phyloP scores from a whole-genome alignment of 1,140 invertebrate species.

The Polyergus mexicanus region DNA sequence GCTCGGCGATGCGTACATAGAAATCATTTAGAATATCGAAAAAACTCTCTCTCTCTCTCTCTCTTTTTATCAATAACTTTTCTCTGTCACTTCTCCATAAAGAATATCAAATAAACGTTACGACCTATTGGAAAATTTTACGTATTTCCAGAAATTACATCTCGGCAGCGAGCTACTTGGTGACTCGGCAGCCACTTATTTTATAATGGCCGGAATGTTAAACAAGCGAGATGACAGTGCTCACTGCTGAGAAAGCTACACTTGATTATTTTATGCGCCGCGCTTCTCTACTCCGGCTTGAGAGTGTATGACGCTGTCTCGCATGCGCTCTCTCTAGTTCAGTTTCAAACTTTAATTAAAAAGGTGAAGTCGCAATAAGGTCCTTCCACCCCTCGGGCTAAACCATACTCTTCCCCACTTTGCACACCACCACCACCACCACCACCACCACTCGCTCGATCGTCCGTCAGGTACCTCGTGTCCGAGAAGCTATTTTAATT shows the following conservation, averaged over 20 bases:
- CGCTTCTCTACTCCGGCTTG: constrained; percentile 52
- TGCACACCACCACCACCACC: not conserved
- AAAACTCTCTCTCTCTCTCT: too few species aligned
- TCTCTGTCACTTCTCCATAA: not conserved
- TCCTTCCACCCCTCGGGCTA: constrained; percentile 49
- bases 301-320: constrained; percentile 60
- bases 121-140: not conserved
- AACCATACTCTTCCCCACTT: constrained; percentile 20
- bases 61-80: constrained; percentile 4
- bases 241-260: constrained; percentile 66
- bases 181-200: constrained; percentile 57
- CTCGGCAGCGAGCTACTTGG: constrained; percentile 27
- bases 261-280: constrained; percentile 75
- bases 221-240: constrained; percentile 71
- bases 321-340: constrained; percentile 69
- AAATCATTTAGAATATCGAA: not conserved
- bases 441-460: not conserved
- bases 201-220: constrained; percentile 72
- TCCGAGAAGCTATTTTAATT: constrained; percentile 73
- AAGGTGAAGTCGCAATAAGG: constrained; percentile 77
- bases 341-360: constrained; percentile 83
- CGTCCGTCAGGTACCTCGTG: constrained; percentile 12
- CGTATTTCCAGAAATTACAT: constrained; percentile 51
- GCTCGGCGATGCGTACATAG: not conserved
- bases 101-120: not conserved